Conservation (phyloP, 1,140 invertebrate species). For the Arctopsyche grandis region DNA sequence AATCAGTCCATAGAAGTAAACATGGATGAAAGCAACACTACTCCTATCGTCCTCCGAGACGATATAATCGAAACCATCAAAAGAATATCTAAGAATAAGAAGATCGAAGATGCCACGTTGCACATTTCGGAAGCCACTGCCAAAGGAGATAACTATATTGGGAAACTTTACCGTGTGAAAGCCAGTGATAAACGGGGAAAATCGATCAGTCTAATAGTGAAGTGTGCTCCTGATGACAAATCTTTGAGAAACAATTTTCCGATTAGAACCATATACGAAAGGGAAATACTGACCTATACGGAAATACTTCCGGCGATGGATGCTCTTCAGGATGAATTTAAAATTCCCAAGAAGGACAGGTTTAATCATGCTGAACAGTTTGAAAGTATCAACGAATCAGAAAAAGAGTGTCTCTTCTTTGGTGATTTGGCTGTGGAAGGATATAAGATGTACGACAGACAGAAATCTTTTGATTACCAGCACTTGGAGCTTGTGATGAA, state of each 20-base stretch:
- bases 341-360: background rate
- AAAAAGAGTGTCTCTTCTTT: conserved; percentile 57
- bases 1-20: no score
- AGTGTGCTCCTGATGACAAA: background rate
- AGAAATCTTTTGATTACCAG: conserved; percentile 56
- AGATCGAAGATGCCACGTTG: background rate
- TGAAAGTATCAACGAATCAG: conserved; percentile 33
- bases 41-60: no score
- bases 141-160: conserved; percentile 47
- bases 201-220: background rate
- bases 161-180: conserved; percentile 23
- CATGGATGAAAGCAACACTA: no score
- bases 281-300: background rate
- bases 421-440: conserved; percentile 59
- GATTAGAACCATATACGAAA: background rate
- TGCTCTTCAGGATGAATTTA: background rate
- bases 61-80: background rate
- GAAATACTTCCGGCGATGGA: conserved; percentile 10
- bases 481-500: conserved; percentile 57
- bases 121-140: background rate
- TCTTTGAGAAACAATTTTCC: conserved; percentile 5
- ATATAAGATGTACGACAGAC: conserved; percentile 57
- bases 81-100: background rate
- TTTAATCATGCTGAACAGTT: conserved; percentile 55
- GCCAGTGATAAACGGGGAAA: background rate